phyloP scores from a whole-genome alignment of 2,797 vertebrate species.

The Nyctibius grandis region DNA sequence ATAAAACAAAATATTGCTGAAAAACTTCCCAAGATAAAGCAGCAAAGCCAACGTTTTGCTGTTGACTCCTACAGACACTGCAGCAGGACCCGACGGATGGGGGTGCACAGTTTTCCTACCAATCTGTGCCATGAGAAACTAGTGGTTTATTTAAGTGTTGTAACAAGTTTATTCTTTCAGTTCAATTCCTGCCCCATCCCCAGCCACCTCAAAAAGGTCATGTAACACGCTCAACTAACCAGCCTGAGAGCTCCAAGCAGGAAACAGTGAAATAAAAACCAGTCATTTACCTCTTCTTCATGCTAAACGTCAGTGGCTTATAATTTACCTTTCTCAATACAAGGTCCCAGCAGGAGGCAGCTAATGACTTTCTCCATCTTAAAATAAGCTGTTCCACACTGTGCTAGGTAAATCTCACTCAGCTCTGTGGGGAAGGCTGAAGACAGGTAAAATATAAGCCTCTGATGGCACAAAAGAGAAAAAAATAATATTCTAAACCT shows the following conservation, averaged over 20 bases:
- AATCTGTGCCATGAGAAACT: not conserved
- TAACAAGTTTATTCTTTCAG: not conserved
- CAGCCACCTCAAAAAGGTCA: not conserved
- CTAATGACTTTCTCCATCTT: constrained; percentile 48
- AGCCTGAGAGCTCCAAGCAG: not conserved
- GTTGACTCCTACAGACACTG: not conserved
- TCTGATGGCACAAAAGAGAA: not conserved
- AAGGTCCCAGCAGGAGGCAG: constrained; percentile 32
- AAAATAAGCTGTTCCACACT: constrained; percentile 44
- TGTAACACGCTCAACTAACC: not conserved
- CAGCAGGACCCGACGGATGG: not conserved
- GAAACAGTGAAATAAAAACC: constrained; percentile 11
- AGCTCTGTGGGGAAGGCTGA: constrained; percentile 34
- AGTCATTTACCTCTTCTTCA: constrained; percentile 21
- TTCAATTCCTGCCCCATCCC: not conserved
- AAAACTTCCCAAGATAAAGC: not conserved
- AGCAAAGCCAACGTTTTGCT: not conserved
- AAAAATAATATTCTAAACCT: not conserved
- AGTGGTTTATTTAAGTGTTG: not conserved
- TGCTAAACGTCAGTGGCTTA: constrained; percentile 10
- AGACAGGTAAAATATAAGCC: constrained; percentile 37
- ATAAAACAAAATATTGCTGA: not conserved
- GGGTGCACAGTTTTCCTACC: not conserved
- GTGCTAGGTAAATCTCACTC: constrained; percentile 1
- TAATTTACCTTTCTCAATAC: constrained; percentile 12